Evolutionary conservation across 2,888 invertebrate species (phyloP).

Genomic region (Phengaris alcon): DNA sequence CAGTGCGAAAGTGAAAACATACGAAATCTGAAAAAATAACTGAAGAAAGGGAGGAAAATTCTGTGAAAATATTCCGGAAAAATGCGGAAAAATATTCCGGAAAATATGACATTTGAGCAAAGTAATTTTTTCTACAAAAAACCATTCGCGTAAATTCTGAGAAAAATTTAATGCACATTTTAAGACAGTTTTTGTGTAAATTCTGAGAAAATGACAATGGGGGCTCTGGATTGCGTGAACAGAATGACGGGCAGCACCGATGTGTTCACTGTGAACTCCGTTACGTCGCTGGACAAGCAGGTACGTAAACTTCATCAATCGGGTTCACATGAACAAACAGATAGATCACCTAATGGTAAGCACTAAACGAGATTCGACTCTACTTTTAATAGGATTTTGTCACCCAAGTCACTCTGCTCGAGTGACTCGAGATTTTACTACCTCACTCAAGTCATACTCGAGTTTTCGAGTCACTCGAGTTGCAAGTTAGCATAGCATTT

Average conservation of each 20-base stretch:
- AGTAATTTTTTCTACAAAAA: background rate
- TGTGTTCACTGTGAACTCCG: slow-evolving; percentile 60
- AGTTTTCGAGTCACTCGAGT: no score
- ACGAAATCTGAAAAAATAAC: background rate
- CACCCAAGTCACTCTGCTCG: no score
- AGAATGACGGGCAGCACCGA: slow-evolving; percentile 63
- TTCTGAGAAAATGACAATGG: slow-evolving; percentile 44
- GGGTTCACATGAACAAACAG: no score
- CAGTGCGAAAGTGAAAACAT: background rate
- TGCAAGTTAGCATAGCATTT: no score
- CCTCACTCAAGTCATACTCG: no score
- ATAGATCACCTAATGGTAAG: no score
- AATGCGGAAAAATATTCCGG: background rate
- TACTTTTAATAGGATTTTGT: no score
- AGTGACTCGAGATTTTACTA: no score
- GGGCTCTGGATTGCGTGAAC: slow-evolving; percentile 62
- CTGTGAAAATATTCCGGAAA: background rate
- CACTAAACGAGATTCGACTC: no score
- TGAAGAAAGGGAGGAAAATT: background rate
- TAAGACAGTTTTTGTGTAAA: background rate
- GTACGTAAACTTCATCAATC: slow-evolving; percentile 41
- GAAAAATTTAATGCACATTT: background rate
- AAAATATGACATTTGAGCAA: background rate
- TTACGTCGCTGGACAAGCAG: slow-evolving; percentile 52
- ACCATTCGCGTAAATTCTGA: background rate